Conservation (phyloP, 2,113 vertebrate species). For the Grammomys dolichurus region DNA sequence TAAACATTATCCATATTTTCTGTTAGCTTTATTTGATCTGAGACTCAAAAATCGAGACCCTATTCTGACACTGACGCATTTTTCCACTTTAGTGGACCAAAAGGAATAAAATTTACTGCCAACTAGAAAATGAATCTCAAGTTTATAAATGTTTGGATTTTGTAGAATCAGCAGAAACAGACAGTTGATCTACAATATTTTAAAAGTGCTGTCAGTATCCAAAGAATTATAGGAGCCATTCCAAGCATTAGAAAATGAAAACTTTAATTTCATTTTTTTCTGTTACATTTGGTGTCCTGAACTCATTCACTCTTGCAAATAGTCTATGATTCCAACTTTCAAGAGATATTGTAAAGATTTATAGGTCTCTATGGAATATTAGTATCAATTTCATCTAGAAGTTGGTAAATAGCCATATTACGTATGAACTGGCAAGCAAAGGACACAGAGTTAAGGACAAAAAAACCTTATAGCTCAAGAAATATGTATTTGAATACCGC, state of each 20-base stretch:
- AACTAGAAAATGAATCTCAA: slow-evolving; percentile 43
- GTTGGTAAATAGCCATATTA: background rate
- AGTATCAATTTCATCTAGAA: slow-evolving; percentile 3
- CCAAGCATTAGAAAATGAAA: slow-evolving; percentile 54
- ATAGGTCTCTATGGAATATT: slow-evolving; percentile 11
- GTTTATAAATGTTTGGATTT: slow-evolving; percentile 55
- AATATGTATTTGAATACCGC: slow-evolving; percentile 36
- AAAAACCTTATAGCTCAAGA: background rate
- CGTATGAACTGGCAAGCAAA: slow-evolving; percentile 25
- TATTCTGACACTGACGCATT: slow-evolving; percentile 30
- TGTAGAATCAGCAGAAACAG: slow-evolving; percentile 56
- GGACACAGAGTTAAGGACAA: slow-evolving; percentile 6
- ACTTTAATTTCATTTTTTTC: background rate
- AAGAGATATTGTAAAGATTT: slow-evolving; percentile 35
- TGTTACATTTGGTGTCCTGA: background rate
- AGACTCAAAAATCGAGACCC: slow-evolving; percentile 55
- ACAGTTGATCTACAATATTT: slow-evolving; percentile 33
- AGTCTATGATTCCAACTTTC: slow-evolving; percentile 36
- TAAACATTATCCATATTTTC: slow-evolving; percentile 39
- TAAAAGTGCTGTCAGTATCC: slow-evolving; percentile 23
- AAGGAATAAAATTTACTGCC: slow-evolving; percentile 46
- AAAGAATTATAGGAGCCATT: slow-evolving; percentile 43
- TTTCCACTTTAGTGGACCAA: background rate
- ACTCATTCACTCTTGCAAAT: slow-evolving; percentile 11
- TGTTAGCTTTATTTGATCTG: slow-evolving; percentile 49